phyloP scores from a whole-genome alignment of 1,140 invertebrate species.

The Campoletis sonorensis region DNA sequence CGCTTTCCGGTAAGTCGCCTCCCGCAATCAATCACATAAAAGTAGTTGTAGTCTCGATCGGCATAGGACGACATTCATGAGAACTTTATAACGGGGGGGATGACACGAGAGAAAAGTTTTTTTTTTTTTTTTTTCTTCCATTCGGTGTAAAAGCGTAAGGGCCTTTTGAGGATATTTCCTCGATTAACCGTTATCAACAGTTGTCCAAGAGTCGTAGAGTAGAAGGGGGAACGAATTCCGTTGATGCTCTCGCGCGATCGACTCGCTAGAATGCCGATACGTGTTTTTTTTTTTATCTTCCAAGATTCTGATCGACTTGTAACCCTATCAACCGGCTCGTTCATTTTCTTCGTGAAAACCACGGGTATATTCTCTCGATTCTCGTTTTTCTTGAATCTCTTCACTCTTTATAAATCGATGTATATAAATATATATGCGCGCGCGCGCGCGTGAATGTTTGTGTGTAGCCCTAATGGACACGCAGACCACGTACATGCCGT shows the following conservation, averaged over 20 bases:
- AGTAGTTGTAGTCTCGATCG: neutral
- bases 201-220: neutral
- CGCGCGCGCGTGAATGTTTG: no score
- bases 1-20: slow-evolving; percentile 70
- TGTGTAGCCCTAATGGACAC: slow-evolving; percentile 21
- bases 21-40: neutral
- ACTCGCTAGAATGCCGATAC: neutral
- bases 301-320: slow-evolving; percentile 22
- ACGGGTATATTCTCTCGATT: slow-evolving; percentile 8
- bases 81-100: neutral
- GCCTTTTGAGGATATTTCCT: slow-evolving; percentile 33
- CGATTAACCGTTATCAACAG: slow-evolving; percentile 29
- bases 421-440: no score
- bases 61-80: neutral
- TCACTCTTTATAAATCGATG: slow-evolving; percentile 3
- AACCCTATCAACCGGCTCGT: slow-evolving; percentile 31
- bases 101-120: neutral
- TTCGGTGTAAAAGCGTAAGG: neutral
- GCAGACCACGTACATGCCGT: slow-evolving; percentile 17
- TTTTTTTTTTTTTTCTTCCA: neutral
- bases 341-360: slow-evolving; percentile 18
- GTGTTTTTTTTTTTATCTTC: slow-evolving; percentile 3
- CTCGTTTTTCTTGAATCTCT: slow-evolving; percentile 40
- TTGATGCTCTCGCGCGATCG: neutral
- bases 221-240: neutral